These are phyloP conservation scores for Eueides isabella DNA, from an alignment of 1,140 invertebrate species.

Conservation along the genomic window DNA sequence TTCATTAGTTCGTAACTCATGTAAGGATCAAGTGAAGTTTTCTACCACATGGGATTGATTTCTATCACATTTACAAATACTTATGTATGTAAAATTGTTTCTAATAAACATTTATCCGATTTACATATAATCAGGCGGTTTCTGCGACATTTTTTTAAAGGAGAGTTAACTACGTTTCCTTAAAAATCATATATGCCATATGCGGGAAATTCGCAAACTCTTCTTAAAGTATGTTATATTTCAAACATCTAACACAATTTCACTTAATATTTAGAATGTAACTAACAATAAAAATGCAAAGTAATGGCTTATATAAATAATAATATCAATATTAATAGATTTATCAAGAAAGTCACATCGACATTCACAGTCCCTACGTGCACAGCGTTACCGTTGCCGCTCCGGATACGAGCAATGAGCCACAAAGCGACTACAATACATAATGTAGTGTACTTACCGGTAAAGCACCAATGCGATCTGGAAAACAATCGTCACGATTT, in stretches of 20 bases:
- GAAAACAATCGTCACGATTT: constrained; percentile 18
- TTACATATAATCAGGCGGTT: no score
- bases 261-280: no score
- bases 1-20: neutral
- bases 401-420: constrained; percentile 59
- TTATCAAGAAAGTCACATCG: neutral
- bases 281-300: neutral
- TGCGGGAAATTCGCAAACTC: no score
- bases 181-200: no score
- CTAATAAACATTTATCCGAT: no score
- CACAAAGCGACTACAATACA: constrained; percentile 42
- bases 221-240: no score
- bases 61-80: no score
- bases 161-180: no score
- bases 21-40: neutral
- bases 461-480: constrained; percentile 1
- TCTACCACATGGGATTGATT: no score
- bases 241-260: no score
- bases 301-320: neutral
- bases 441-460: constrained; percentile 24
- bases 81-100: no score
- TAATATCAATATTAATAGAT: neutral
- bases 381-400: constrained; percentile 8
- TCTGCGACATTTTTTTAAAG: no score
- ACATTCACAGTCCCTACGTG: neutral